These are phyloP conservation scores for Copsychus sechellarum DNA, from an alignment of 2,113 vertebrate species.

Conservation along the genomic window DNA sequence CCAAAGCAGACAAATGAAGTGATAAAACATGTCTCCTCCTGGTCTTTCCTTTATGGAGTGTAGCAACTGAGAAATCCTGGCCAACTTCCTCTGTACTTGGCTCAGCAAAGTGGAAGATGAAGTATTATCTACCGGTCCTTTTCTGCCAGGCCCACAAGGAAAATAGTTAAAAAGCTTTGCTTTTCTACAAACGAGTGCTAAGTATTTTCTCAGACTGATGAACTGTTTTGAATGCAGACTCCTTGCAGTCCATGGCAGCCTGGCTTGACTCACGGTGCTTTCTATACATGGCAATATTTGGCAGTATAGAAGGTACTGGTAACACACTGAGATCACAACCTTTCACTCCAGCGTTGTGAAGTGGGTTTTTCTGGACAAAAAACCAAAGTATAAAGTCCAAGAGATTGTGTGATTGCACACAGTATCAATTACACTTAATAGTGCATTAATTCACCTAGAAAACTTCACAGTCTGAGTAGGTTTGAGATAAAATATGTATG, in stretches of 20 bases:
- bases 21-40: not conserved
- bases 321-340: not conserved
- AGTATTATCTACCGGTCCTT: not conserved
- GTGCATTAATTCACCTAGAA: not conserved
- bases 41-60: not conserved
- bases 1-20: not conserved
- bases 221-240: not conserved
- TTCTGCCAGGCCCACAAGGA: not conserved
- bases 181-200: not conserved
- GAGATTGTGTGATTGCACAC: not conserved
- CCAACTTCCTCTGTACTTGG: not conserved
- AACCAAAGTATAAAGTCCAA: not conserved
- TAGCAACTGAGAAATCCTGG: not conserved
- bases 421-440: not conserved
- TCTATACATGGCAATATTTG: not conserved
- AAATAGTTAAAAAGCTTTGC: not conserved
- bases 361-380: not conserved
- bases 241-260: not conserved
- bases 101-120: not conserved
- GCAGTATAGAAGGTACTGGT: not conserved
- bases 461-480: not conserved
- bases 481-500: not conserved
- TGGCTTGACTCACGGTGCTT: not conserved
- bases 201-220: conserved; percentile 31
- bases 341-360: not conserved